These are phyloP conservation scores for Heliconius hortense DNA, from an alignment of 2,888 invertebrate genomes.

Conservation along the genomic window DNA sequence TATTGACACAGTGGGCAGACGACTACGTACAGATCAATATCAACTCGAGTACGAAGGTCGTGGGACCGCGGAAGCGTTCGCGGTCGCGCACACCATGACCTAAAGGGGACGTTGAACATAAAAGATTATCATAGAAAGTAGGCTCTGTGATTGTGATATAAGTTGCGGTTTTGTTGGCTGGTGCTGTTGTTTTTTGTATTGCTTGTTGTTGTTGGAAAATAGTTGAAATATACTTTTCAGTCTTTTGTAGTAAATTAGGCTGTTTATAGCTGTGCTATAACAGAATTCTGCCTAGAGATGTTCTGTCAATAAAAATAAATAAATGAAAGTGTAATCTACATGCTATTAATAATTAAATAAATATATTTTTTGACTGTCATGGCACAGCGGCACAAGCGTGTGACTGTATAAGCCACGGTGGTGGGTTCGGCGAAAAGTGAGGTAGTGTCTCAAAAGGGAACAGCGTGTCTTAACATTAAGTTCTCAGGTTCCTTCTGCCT, in stretches of 20 bases:
- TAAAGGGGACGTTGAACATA: constrained; percentile 41
- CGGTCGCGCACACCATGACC: constrained; percentile 53
- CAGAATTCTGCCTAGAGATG: too few relatives aligned
- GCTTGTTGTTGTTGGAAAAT: too few relatives aligned
- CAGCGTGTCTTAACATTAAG: not conserved
- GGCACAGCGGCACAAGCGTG: too few relatives aligned
- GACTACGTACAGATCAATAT: constrained; percentile 33
- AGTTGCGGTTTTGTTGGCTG: not conserved
- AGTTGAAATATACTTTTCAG: not conserved
- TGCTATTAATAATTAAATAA: not conserved
- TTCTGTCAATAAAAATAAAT: not conserved
- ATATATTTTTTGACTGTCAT: not conserved
- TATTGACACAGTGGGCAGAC: constrained; percentile 27
- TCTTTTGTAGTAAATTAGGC: too few relatives aligned
- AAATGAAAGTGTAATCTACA: not conserved
- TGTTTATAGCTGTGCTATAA: too few relatives aligned
- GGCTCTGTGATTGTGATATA: constrained; percentile 11
- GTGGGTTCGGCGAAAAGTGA: too few relatives aligned
- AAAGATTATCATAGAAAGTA: constrained; percentile 29
- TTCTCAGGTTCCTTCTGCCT: not conserved
- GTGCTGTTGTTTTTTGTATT: not conserved
- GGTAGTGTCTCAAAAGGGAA: not conserved
- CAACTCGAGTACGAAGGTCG: constrained; percentile 45
- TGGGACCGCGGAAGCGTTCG: constrained; percentile 62
- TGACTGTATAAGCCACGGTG: too few relatives aligned